Percentiles rank a stretch among this genome's conserved stretches.
Conservation (phyloP, 2,797 vertebrate species). For the Enteromius thamalakanensis region DNA sequence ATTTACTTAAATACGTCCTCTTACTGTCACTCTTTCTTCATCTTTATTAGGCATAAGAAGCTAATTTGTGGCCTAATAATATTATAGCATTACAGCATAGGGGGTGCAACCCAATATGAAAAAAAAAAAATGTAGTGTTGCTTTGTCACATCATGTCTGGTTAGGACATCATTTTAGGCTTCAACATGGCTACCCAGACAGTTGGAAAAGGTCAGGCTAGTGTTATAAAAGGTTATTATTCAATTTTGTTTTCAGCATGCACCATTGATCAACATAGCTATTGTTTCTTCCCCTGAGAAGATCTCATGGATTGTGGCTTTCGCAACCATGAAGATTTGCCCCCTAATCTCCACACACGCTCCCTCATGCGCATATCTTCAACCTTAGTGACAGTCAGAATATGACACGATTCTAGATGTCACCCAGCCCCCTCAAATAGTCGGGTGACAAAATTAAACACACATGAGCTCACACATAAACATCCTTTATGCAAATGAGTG, state of each 20-base stretch:
- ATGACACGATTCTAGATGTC: constrained; percentile 47
- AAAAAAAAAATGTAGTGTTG: constrained; percentile 2
- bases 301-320: constrained; percentile 55
- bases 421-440: constrained; percentile 55
- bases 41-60: not conserved
- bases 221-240: constrained; percentile 54
- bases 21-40: not conserved
- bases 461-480: constrained; percentile 33
- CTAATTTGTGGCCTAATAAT: not conserved
- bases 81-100: not conserved
- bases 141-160: not conserved
- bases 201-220: constrained; percentile 50
- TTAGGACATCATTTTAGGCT: not conserved
- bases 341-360: constrained; percentile 37
- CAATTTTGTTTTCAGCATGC: constrained; percentile 38
- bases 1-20: not conserved
- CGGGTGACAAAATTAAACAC: constrained; percentile 65
- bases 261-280: constrained; percentile 27
- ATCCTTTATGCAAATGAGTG: constrained; percentile 66
- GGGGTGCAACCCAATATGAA: too few species aligned
- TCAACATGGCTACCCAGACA: not conserved
- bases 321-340: constrained; percentile 40
- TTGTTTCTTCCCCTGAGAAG: constrained; percentile 47
- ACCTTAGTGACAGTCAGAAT: constrained; percentile 35
- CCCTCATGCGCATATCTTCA: constrained; percentile 20